Conservation (phyloP, 2,113 vertebrate species). For the Catharus bicknelli region DNA sequence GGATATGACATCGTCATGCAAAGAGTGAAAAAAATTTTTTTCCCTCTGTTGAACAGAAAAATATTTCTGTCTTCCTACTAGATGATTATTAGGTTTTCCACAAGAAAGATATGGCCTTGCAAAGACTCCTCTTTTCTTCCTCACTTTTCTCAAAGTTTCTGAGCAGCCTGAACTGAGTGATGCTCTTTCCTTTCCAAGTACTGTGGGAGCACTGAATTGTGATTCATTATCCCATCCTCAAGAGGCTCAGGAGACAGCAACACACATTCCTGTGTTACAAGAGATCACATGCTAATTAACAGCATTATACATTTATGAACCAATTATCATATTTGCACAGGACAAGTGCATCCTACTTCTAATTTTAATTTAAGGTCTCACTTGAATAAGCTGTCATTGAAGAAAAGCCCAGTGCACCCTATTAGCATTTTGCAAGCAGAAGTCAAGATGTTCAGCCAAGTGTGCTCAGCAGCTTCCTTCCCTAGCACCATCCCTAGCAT, state of each 20-base stretch:
- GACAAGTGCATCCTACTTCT: slow-evolving; percentile 38
- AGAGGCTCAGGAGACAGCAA: neutral
- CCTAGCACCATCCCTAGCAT: accelerated
- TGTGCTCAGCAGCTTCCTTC: neutral
- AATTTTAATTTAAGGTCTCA: slow-evolving; percentile 53
- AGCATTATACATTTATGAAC: slow-evolving; percentile 59
- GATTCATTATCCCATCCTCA: neutral
- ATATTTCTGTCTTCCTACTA: neutral
- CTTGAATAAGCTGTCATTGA: slow-evolving; percentile 35
- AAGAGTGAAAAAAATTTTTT: neutral
- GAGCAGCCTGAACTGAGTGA: neutral
- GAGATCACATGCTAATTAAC: slow-evolving; percentile 50
- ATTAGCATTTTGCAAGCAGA: slow-evolving; percentile 45
- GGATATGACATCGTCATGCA: neutral
- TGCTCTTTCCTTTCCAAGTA: neutral
- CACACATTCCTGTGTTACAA: neutral
- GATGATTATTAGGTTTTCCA: neutral
- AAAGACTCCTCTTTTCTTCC: neutral
- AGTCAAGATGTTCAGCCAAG: neutral
- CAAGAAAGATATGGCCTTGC: neutral
- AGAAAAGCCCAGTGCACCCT: slow-evolving; percentile 22
- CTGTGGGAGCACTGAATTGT: neutral
- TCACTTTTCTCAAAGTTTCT: neutral
- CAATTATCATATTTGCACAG: slow-evolving; percentile 62
- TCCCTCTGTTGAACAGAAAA: neutral